Evolutionary conservation across 2,888 invertebrate species (phyloP).

Genomic region (Cataglyphis livida): DNA sequence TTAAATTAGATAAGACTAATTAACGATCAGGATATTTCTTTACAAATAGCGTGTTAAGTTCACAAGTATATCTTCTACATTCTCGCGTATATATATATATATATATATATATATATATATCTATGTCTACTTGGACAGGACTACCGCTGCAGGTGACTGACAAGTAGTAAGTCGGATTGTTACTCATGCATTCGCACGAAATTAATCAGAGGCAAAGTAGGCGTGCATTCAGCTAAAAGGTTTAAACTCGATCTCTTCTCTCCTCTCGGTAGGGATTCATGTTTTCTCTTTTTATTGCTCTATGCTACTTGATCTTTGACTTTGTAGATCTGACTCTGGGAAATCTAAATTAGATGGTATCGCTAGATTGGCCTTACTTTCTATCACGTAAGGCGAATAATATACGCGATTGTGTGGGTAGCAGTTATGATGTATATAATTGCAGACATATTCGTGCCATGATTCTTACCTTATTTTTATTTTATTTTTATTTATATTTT

Average conservation of each 20-base stretch:
- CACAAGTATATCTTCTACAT: constrained; percentile 9
- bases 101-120: not conserved
- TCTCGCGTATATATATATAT: not conserved
- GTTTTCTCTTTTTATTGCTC: constrained; percentile 47
- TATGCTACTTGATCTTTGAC: constrained; percentile 60
- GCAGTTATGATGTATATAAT: not conserved
- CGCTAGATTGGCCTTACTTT: constrained; percentile 26
- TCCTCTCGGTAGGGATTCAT: constrained; percentile 8
- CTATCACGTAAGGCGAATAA: constrained; percentile 38
- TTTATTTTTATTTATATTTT: no score
- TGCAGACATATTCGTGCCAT: not conserved
- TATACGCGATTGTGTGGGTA: not conserved
- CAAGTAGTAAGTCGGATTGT: constrained; percentile 78
- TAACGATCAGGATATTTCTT: constrained; percentile 7
- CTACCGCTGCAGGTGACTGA: constrained; percentile 78
- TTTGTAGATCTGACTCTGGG: constrained; percentile 34
- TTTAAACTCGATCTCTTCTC: constrained; percentile 46
- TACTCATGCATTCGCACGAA: constrained; percentile 72
- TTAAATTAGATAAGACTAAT: not conserved
- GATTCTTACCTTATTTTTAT: no score
- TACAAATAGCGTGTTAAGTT: constrained; percentile 20
- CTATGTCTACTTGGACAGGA: constrained; percentile 52
- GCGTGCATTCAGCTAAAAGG: constrained; percentile 53
- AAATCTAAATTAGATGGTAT: constrained; percentile 50
- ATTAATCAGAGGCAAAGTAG: constrained; percentile 79